Conservation (phyloP, 2,888 invertebrate species). For the Drosophila histrio region DNA sequence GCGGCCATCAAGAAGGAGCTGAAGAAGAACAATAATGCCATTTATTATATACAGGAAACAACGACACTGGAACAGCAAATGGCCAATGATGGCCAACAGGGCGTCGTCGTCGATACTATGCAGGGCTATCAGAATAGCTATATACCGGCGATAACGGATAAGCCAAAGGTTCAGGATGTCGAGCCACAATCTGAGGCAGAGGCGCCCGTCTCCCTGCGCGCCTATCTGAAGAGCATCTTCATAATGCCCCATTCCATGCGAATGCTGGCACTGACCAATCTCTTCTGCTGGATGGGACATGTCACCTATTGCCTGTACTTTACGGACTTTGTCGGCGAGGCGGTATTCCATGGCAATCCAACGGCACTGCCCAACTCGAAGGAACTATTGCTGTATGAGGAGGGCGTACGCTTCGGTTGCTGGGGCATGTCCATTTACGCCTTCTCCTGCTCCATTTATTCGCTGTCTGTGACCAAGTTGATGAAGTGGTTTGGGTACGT, state of each 20-base stretch:
- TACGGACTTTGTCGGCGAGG: constrained; percentile 88
- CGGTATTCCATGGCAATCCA: constrained; percentile 72
- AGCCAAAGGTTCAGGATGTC: constrained; percentile 26
- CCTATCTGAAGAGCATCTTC: constrained; percentile 86
- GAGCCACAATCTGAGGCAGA: constrained; percentile 41
- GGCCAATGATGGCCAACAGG: constrained; percentile 47
- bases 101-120: constrained; percentile 9
- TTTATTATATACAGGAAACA: constrained; percentile 81
- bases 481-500: constrained; percentile 83
- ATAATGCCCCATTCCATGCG: constrained; percentile 86
- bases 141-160: constrained; percentile 26
- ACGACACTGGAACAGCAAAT: constrained; percentile 73
- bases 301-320: constrained; percentile 89
- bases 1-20: constrained; percentile 80
- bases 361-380: constrained; percentile 71
- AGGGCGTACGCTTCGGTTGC: constrained; percentile 84
- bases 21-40: constrained; percentile 79
- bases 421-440: constrained; percentile 84
- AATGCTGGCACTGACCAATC: constrained; percentile 87
- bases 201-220: constrained; percentile 72
- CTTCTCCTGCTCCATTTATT: constrained; percentile 84
- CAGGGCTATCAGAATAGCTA: constrained; percentile 71
- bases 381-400: constrained; percentile 76
- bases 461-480: constrained; percentile 82
- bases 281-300: constrained; percentile 88